phyloP scores from a whole-genome alignment of 2,113 vertebrate genomes.

The Sylvilagus bachmani region DNA sequence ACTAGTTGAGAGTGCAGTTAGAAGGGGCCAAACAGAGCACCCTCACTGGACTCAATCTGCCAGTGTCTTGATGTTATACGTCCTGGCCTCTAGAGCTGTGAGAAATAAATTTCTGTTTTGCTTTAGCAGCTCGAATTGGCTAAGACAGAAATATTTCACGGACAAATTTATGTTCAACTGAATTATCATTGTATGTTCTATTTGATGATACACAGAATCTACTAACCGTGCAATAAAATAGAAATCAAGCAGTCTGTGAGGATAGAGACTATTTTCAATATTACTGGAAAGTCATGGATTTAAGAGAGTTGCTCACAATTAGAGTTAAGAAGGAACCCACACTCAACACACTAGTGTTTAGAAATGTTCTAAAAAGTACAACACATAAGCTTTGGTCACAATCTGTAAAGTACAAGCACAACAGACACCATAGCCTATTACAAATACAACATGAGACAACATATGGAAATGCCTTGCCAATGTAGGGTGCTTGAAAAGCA shows the following conservation, averaged over 20 bases:
- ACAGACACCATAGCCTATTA: not conserved
- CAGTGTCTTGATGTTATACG: not conserved
- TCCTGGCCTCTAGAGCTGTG: not conserved
- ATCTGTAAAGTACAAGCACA: conserved; percentile 33
- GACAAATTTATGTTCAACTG: conserved; percentile 7
- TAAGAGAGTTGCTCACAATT: not conserved
- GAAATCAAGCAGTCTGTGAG: conserved; percentile 12
- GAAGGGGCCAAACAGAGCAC: not conserved
- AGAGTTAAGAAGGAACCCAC: not conserved
- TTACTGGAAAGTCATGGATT: not conserved
- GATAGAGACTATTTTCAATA: not conserved
- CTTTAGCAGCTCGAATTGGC: not conserved
- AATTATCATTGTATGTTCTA: not conserved
- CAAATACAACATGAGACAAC: conserved; percentile 20
- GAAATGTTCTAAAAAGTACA: not conserved
- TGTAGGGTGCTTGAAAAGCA: conserved; percentile 37
- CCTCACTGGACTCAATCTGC: not conserved
- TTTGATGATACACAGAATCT: not conserved
- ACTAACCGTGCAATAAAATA: conserved; percentile 21
- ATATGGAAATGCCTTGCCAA: conserved; percentile 27
- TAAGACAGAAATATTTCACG: conserved; percentile 36
- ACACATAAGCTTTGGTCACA: not conserved
- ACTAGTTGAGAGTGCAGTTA: not conserved
- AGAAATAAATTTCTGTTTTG: not conserved
- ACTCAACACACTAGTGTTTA: not conserved